These are phyloP conservation scores for Drosophila sp. DNA, from an alignment of 1,140 invertebrate species.

Conservation along the genomic window DNA sequence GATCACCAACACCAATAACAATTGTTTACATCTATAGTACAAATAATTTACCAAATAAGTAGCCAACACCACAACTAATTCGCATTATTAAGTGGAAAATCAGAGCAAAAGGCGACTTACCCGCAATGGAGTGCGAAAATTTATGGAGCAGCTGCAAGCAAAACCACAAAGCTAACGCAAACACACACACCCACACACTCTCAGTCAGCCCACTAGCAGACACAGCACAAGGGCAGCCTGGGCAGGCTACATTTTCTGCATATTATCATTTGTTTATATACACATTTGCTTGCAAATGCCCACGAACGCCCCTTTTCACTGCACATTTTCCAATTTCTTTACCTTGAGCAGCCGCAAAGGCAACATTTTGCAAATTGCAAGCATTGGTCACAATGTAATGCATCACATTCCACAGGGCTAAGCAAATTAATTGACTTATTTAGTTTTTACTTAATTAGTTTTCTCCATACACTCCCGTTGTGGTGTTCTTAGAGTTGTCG, in stretches of 20 bases:
- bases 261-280: constrained; percentile 41
- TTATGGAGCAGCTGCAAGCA: constrained; percentile 34
- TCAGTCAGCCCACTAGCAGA: constrained; percentile 9
- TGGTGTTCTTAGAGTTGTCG: constrained; percentile 4
- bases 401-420: background rate
- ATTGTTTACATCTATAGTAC: constrained; percentile 31
- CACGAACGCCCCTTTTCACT: constrained; percentile 35
- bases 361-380: constrained; percentile 9
- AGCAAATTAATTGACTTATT: constrained; percentile 22
- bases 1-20: constrained; percentile 43
- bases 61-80: constrained; percentile 45
- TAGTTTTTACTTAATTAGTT: constrained; percentile 29
- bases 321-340: constrained; percentile 26
- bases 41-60: constrained; percentile 16
- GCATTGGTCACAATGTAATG: background rate
- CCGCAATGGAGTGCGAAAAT: constrained; percentile 34
- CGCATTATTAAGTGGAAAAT: constrained; percentile 29
- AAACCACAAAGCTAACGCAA: constrained; percentile 16
- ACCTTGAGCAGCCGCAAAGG: constrained; percentile 22
- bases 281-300: constrained; percentile 6
- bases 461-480: constrained; percentile 15
- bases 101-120: constrained; percentile 37
- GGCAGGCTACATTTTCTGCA: constrained; percentile 29
- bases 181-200: constrained; percentile 4
- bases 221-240: constrained; percentile 17